phyloP scores from a whole-genome alignment of 2,888 invertebrate species.

The Flexamia atlantica region DNA sequence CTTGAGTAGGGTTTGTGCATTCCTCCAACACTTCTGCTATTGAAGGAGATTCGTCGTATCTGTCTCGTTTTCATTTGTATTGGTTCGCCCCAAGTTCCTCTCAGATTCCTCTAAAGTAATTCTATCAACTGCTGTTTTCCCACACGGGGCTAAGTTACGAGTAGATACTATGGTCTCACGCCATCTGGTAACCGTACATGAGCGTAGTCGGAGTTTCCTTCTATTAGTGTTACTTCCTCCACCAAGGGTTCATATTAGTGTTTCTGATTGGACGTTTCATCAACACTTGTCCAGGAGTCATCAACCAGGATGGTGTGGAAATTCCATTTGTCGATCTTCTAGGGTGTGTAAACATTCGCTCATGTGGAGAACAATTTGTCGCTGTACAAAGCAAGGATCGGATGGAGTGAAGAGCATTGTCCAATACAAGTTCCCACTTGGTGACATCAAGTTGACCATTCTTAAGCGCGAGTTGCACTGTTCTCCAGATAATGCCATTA shows the following conservation, averaged over 20 bases:
- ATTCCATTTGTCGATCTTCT: conserved; percentile 61
- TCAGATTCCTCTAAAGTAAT: no score
- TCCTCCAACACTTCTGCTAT: no score
- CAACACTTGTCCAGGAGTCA: conserved; percentile 63
- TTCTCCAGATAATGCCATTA: conserved; percentile 9
- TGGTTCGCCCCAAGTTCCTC: no score
- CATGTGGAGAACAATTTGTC: no score
- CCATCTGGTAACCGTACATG: conserved; percentile 64
- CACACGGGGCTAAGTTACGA: conserved; percentile 66
- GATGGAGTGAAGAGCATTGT: neutral
- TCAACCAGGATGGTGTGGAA: conserved; percentile 64
- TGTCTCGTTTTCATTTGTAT: no score
- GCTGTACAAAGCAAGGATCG: no score
- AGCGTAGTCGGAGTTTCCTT: conserved; percentile 66
- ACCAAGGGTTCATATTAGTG: conserved; percentile 67
- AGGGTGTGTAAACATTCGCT: conserved; percentile 37
- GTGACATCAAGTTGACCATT: neutral
- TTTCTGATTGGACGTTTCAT: conserved; percentile 52
- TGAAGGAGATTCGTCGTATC: no score
- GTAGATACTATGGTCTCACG: conserved; percentile 66
- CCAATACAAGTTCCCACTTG: conserved; percentile 52
- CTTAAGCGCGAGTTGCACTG: neutral
- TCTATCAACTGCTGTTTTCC: no score
- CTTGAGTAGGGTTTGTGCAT: no score
- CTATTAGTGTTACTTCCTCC: conserved; percentile 67